phyloP scores from a whole-genome alignment of 2,888 invertebrate genomes.

The Drosophila cracens region DNA sequence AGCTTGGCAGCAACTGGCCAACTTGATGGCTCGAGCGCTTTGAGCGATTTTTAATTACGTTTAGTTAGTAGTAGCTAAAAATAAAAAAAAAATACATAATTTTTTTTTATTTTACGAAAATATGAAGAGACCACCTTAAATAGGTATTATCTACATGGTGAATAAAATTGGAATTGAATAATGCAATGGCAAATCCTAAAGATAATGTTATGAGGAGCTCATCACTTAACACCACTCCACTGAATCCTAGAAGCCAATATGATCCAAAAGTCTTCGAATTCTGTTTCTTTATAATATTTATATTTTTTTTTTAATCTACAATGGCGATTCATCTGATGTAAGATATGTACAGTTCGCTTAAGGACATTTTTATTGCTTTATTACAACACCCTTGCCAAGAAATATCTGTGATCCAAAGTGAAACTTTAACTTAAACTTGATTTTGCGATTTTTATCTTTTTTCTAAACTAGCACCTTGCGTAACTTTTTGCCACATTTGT shows the following conservation, averaged over 20 bases:
- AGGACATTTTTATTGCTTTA: too few species aligned
- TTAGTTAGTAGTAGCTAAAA: not conserved
- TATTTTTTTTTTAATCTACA: not conserved
- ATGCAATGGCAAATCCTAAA: not conserved
- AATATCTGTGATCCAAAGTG: too few species aligned
- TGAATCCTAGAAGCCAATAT: not conserved
- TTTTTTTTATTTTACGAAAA: not conserved
- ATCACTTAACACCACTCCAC: too few species aligned
- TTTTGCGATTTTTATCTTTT: too few species aligned
- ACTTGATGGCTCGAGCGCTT: conserved; percentile 7
- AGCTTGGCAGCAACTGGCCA: conserved; percentile 14
- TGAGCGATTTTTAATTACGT: not conserved
- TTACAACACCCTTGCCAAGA: too few species aligned
- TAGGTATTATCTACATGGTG: not conserved
- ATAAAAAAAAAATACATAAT: not conserved
- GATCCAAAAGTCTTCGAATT: not conserved
- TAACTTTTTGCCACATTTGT: not conserved
- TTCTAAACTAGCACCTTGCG: too few species aligned
- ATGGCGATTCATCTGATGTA: not conserved
- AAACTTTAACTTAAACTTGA: too few species aligned
- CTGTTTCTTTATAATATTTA: not conserved
- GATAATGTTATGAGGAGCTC: not conserved
- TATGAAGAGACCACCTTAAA: not conserved
- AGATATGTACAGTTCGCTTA: not conserved
- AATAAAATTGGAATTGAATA: not conserved